A percentile compares a stretch with the other conserved stretches of the same genome.
These are phyloP conservation scores for Cheirogaleus medius DNA, from an alignment of 2,113 vertebrate genomes.

Conservation along the genomic window DNA sequence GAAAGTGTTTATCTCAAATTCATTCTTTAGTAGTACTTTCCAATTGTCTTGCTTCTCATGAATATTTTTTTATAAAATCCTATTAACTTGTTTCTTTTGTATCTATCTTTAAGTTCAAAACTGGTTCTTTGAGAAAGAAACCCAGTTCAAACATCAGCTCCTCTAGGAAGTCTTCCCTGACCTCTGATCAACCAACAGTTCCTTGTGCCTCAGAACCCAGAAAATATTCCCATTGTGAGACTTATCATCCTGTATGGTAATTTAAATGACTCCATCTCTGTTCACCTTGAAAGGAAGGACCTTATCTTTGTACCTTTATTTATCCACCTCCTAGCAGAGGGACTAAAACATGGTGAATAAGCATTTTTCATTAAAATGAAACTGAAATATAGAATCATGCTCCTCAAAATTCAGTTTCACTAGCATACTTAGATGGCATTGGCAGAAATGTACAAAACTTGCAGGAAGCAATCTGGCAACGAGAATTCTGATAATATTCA, in stretches of 20 bases:
- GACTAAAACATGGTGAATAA: neutral
- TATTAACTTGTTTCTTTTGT: neutral
- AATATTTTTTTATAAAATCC: neutral
- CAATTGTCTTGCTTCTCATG: neutral
- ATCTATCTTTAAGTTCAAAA: neutral
- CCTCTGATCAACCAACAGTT: neutral
- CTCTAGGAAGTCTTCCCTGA: neutral
- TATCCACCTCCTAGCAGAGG: neutral
- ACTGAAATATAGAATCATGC: neutral
- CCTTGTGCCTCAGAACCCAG: neutral
- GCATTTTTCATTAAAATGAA: neutral
- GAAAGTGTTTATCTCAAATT: neutral
- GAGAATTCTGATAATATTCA: slow-evolving; percentile 1
- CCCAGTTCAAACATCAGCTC: neutral
- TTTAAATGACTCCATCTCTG: neutral
- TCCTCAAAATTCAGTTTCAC: slow-evolving; percentile 1
- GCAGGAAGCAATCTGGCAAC: neutral
- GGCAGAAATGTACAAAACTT: neutral
- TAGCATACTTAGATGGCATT: neutral
- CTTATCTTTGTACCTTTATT: neutral
- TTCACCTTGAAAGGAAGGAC: neutral
- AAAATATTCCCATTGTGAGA: neutral
- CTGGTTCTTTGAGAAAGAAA: neutral
- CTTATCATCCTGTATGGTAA: neutral
- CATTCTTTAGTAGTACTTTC: neutral